These are phyloP conservation scores for Caretta caretta DNA, from an alignment of 2,113 vertebrate genomes.

Conservation along the genomic window DNA sequence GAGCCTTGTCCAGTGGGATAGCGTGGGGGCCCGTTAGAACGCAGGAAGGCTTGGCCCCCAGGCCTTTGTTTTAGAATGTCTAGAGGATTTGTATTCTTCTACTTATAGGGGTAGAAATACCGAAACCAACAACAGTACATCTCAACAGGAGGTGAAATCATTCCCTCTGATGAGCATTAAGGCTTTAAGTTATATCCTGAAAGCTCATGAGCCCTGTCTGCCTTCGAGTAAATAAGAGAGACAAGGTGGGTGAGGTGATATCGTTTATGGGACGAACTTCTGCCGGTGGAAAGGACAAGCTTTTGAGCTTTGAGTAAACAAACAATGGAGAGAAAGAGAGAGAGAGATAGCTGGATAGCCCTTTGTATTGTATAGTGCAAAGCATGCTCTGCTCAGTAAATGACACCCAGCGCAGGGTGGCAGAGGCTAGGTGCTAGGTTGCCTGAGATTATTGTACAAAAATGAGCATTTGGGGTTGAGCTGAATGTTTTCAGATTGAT, in stretches of 20 bases:
- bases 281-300: too few relatives aligned
- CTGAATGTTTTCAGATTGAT: constrained; percentile 69
- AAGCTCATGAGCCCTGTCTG: constrained; percentile 47
- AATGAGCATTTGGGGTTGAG: constrained; percentile 69
- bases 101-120: background rate
- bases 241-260: too few relatives aligned
- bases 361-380: constrained; percentile 19
- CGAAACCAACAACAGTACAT: background rate
- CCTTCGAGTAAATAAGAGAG: background rate
- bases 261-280: too few relatives aligned
- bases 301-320: background rate
- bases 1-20: background rate
- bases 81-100: constrained; percentile 36
- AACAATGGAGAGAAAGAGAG: constrained; percentile 9
- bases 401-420: constrained; percentile 37
- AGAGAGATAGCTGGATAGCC: constrained; percentile 35
- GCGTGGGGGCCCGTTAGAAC: background rate
- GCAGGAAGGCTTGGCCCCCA: constrained; percentile 34
- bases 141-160: background rate
- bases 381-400: background rate
- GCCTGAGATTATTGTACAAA: constrained; percentile 33
- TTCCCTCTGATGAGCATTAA: constrained; percentile 6
- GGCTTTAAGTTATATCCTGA: constrained; percentile 20
- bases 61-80: constrained; percentile 33
- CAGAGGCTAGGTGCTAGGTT: background rate